Base-by-base conservation (phyloP, 2,888 invertebrate species). In the Gandaritis pyraliata region DNA sequence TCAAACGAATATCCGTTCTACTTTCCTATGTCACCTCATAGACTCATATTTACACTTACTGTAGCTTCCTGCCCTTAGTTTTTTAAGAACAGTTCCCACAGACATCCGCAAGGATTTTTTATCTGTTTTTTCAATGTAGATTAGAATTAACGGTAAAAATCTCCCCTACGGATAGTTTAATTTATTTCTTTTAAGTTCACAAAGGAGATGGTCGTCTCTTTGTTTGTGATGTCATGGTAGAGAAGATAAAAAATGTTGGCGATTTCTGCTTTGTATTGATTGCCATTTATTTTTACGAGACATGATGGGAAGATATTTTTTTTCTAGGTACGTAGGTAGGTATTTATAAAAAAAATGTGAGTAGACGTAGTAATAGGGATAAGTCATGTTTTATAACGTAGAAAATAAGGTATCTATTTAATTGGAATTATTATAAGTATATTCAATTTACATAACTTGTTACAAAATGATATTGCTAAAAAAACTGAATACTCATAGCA, bases 121-220 rank as follows among this genome's bases (percentile, higher is more conserved):
- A 69, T 57, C 48, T 39, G 29, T 76, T 78, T 85, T 87, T 88
- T 83, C 79, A 68, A 85, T 83, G 80, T 81, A 88, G 85, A 86
- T 88, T 81, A 85, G 80, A 86, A 79, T 77, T 91, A 92, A 92
- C 92, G 92, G 92, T 92, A 90, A 87, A 86, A 85, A 77, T 78
- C 84, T 87, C 89, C 90, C 90, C 90, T 88, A 87, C 85, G 85
- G 86, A 88, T 87, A 82, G 82, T 87, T 87, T 89, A 90, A 92
- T 92, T 90, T 91, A 92, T 90, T 87, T 90, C 89, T 85, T 83
- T 77, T 72, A 15, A 81, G 73, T 76, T 74, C 76, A 86, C 85
- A 87, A 88, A 79, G 80, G 86, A 76, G 88, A 88, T 88, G 88
- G 89, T 87, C 76, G 49, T 64, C 64, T 51, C 64, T 61, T 68